Conservation (phyloP, 2,888 invertebrate genomes). For the Petrolisthes manimaculis region DNA sequence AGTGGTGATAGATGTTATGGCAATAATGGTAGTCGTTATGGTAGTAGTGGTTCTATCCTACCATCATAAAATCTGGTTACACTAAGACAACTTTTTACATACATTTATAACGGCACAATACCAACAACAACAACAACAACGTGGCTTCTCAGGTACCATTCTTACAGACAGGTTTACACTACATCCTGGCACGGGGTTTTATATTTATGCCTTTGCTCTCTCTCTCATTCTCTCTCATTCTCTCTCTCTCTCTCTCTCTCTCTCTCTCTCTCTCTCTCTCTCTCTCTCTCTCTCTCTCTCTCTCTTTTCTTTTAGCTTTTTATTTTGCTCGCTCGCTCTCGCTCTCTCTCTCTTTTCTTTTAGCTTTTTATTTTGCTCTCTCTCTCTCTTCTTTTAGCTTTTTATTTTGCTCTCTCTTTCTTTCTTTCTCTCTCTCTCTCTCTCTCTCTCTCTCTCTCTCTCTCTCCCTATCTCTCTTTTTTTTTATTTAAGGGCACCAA, state of each 20-base stretch:
- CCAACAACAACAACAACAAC: neutral
- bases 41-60: neutral
- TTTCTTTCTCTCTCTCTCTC: no score
- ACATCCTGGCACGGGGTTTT: no score
- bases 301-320: neutral
- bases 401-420: no score
- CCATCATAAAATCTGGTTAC: neutral
- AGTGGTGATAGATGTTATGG: no score
- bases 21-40: neutral
- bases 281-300: neutral
- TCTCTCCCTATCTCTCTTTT: neutral
- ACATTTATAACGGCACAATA: neutral
- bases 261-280: neutral
- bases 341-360: neutral
- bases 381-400: neutral
- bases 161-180: no score
- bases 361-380: no score
- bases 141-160: neutral
- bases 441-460: neutral
- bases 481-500: neutral
- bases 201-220: neutral
- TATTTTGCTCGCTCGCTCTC: neutral
- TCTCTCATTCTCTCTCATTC: neutral
- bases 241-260: slow-evolving; percentile 2
- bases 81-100: neutral